phyloP scores from a whole-genome alignment of 1,140 invertebrate genomes.

The Sesamia nonagrioides region DNA sequence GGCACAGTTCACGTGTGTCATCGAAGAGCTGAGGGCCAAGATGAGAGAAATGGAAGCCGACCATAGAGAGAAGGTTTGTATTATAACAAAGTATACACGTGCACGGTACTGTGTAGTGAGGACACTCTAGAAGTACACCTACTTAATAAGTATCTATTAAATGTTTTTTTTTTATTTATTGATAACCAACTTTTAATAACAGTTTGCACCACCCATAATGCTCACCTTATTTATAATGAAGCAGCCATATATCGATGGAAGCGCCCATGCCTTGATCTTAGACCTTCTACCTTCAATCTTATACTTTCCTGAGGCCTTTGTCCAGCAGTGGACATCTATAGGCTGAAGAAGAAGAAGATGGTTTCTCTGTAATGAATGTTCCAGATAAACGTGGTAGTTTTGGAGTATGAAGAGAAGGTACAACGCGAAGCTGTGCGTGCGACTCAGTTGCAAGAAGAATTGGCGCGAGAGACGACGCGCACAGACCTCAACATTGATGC shows the following conservation, averaged over 20 bases:
- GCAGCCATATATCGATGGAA: no score
- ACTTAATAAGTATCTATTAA: no score
- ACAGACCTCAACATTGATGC: conserved; percentile 77
- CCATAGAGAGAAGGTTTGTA: conserved; percentile 74
- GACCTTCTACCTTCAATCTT: no score
- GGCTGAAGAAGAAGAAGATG: neutral
- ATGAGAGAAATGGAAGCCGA: conserved; percentile 71
- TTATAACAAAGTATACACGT: neutral
- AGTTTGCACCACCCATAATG: no score
- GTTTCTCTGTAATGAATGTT: neutral
- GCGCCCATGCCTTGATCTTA: no score
- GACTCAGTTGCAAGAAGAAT: conserved; percentile 74
- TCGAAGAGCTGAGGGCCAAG: conserved; percentile 76
- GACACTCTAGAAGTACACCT: no score
- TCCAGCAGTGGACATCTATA: no score
- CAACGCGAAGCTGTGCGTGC: conserved; percentile 74
- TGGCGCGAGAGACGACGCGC: conserved; percentile 65
- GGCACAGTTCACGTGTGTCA: conserved; percentile 72
- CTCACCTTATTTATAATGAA: no score
- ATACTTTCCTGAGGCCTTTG: no score
- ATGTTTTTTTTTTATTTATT: no score
- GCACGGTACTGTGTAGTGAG: no score
- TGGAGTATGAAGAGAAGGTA: conserved; percentile 86
- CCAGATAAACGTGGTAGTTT: conserved; percentile 80
- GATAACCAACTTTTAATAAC: no score